Evolutionary conservation across 2,797 vertebrate genomes (phyloP), one percentile per base, ranked within the genome.

Genomic region (Sebastes variabilis): DNA sequence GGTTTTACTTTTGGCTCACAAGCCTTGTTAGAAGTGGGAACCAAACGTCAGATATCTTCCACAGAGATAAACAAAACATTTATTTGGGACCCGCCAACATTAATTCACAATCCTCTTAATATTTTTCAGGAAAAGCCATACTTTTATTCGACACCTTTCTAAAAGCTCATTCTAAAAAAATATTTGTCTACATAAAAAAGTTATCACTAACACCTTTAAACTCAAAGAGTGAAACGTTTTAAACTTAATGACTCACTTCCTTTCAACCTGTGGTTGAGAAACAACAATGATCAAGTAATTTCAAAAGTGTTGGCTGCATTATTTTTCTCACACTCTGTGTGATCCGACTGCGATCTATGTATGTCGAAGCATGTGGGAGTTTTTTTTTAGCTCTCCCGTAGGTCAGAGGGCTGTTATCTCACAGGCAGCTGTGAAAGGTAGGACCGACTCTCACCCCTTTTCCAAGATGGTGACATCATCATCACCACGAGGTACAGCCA

Each of bases 381-480:
- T 42, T 68, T 32, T 34, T 65, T 68, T 38, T 66, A 5, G n/a
- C 52, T 66, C 71, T 56, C 62, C 30, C 42, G 60, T 65, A 65
- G 83, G 80, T 83, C 82, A 88, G 49, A 64, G 78, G 64, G 70
- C 74, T 84, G 87, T 82, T 89, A 90, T 93, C 88, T 94, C 52
- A 13, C 91, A 91, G 73, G 86, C 90, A 89, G 88, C 92, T 93
- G 93, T 89, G 77, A 94, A 91, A 88, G 67, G 80, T 77, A 81
- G 76, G 77, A 67, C 82, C 54, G 52, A 38, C 77, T 84, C 87
- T 80, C 86, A 92, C 64, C 77, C 77, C 80, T 88, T 84, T 67
- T 80, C 74, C 79, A 81, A 84, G 61, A 81, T 64, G 34, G 75
- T 88, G 89, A 89, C 88, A 83, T 88, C 78, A 86, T 80, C 71